These are phyloP conservation scores for Crambe crambe DNA, from an alignment of 37 sponge, comb jelly and placozoan genomes.

Conservation along the genomic window DNA sequence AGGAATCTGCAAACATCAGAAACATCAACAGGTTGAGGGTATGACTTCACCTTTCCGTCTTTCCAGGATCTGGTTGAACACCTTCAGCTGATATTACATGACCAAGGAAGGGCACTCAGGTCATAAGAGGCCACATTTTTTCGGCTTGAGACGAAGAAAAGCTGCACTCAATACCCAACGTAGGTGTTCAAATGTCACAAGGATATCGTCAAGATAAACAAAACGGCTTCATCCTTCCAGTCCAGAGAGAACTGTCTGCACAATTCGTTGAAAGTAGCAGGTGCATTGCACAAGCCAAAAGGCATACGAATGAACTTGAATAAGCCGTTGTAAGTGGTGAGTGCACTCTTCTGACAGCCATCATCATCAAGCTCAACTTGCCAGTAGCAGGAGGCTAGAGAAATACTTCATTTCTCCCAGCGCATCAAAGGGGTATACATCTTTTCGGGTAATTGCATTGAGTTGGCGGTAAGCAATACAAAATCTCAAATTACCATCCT, in stretches of 20 bases:
- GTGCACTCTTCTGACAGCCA: too few relatives aligned
- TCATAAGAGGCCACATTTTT: too few relatives aligned
- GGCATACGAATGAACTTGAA: conserved; percentile 62
- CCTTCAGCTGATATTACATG: conserved; percentile 43
- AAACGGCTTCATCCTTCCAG: too few relatives aligned
- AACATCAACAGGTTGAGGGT: conserved; percentile 38
- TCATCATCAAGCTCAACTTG: too few relatives aligned
- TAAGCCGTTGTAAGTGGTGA: conserved; percentile 46
- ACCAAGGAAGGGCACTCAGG: conserved; percentile 22
- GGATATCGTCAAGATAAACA: too few relatives aligned
- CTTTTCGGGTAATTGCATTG: too few relatives aligned
- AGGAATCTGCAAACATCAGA: conserved; percentile 28
- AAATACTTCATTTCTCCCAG: conserved; percentile 46
- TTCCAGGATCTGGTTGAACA: conserved; percentile 34
- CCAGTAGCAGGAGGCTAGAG: conserved; percentile 58
- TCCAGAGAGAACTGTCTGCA: too few relatives aligned
- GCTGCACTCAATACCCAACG: conserved; percentile 31
- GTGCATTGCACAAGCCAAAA: conserved; percentile 71
- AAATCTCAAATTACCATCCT: too few relatives aligned
- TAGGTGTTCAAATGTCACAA: too few relatives aligned
- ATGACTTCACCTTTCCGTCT: conserved; percentile 24
- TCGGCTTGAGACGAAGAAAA: too few relatives aligned
- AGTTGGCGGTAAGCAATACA: too few relatives aligned
- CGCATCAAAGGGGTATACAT: not conserved
- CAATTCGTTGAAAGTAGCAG: too few relatives aligned